Base-by-base conservation (phyloP, 2,113 vertebrate genomes). In the Anoplopoma fimbria region DNA sequence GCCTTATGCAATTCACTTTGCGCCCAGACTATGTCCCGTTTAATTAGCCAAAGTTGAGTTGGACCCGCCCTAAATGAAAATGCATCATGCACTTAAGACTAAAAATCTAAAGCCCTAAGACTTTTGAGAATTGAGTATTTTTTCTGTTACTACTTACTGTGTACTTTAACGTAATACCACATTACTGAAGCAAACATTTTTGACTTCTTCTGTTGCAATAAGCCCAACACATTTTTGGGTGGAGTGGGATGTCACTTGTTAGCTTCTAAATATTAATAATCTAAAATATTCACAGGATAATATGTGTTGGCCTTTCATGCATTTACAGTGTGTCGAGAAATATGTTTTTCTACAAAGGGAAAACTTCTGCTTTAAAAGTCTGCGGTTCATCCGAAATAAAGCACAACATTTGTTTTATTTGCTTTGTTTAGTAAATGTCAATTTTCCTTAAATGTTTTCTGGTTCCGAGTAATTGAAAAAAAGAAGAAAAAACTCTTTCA, bases 381-480 rank as follows among this genome's bases (percentile, higher is more conserved):
- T 27, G 69, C 10, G 25, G 47, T 4, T 82, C 2, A 53, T 77
- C 17, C 33, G 17, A 27, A 73, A 81, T 40, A 57, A 69, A 86
- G 14, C 4, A 10, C 38, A 4, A 23, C 23, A 31, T 77, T 69
- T 76, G 21, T 84, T 36, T 57, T 21, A 47, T 29, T 58, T 55
- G 45, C 27, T 40, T 15, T 72, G 36, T 76, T 67, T 74, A 29
- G 1, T 34, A 49, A 67, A 69, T 47, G 27, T 34, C 0, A 10
- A 0, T 77, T 80, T 29, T 12, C 62, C n/a, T 71, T 69, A 12
- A 23, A 85, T 75, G 19, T 65, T 49, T 25, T 60, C 51, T 65
- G n/a, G 15, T 36, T n/a, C 42, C 17, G n/a, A n/a, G n/a, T n/a
- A n/a, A n/a, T n/a, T n/a, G n/a, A n/a, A n/a, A n/a, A n/a, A n/a